Evolutionary conservation across 2,888 invertebrate genomes (phyloP), one percentile per base, ranked within the genome.

Genomic region (Automeris io): DNA sequence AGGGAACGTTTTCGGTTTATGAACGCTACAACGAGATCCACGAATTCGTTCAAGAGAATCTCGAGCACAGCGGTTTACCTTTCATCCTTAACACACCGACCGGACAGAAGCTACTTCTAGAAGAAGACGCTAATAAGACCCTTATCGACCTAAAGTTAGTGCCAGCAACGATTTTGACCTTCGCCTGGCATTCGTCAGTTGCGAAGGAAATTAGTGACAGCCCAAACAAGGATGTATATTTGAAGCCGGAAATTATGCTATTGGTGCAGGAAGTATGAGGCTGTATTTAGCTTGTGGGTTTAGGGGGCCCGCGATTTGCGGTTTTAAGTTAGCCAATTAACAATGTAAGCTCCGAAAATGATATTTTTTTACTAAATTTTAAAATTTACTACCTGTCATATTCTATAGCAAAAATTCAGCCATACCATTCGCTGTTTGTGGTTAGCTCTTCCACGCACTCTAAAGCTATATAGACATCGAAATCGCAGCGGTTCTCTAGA

Each of bases 1-100:
- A 97, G 92, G 97, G 96, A 5, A 97, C 96, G 2, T 97, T 97
- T 73, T 91, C 92, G 34, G 93, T 96, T 0, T 91, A 92, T 64
- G 97, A 97, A 66, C 93, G 91, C 47, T 89, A 93, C 49, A 70
- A 77, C 0, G 91, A 91, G 46, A 88, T 97, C n/a, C 82, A 91
- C 47, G 91, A 93, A 42, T 97, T 95, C 71, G 91, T 97, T 0
- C 88, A 89, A 61, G 95, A 95, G 46, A 91, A 93, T 66, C 72
- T 97, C 21, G 89, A 90, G 46, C 89, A 90, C 43, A 88, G 89
- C 56, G 88, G 90, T 8, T 77, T 91, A 38, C 92, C 93, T 0
- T 96, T 95, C 73, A 60, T 87, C 3, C 81, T 96, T n/a, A 88
- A 88, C 39, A 87, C 90, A 0, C 90, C 92, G 0, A 90, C 91